Conservation (phyloP, 2,113 vertebrate genomes). For the Laterallus jamaicensis region DNA sequence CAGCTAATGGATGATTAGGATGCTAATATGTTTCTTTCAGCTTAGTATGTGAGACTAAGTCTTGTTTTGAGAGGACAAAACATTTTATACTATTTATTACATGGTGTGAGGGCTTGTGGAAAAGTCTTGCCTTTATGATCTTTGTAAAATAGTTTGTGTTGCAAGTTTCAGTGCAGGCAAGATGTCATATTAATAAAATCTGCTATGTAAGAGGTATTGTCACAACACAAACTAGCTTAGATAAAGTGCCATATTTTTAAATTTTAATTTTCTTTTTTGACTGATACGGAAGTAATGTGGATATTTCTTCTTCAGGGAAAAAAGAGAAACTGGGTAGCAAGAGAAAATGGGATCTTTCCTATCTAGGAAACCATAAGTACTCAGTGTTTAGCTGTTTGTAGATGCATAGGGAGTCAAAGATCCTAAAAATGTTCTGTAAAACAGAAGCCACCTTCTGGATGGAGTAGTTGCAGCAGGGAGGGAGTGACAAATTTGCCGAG, state of each 20-base stretch:
- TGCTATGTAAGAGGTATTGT: not conserved
- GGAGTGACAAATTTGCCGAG: not conserved
- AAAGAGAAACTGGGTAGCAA: not conserved
- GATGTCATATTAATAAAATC: not conserved
- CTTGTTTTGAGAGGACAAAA: not conserved
- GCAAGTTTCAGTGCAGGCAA: not conserved
- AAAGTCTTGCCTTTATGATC: not conserved
- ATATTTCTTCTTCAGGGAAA: not conserved
- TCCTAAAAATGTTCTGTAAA: not conserved
- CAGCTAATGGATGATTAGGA: not conserved
- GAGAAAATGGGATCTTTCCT: not conserved
- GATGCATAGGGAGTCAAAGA: fast-evolving
- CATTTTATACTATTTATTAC: not conserved
- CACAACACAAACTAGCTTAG: not conserved
- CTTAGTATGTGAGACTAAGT: not conserved
- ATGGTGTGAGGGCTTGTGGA: not conserved
- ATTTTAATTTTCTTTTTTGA: not conserved
- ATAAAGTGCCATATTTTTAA: not conserved
- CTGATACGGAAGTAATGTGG: not conserved
- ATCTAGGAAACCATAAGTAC: not conserved
- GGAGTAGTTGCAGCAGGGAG: not conserved
- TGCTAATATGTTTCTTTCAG: not conserved
- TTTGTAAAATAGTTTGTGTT: not conserved
- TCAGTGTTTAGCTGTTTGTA: not conserved
- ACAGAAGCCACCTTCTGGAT: not conserved